phyloP scores from a whole-genome alignment of 2,113 vertebrate genomes.

The Salvelinus fontinalis region DNA sequence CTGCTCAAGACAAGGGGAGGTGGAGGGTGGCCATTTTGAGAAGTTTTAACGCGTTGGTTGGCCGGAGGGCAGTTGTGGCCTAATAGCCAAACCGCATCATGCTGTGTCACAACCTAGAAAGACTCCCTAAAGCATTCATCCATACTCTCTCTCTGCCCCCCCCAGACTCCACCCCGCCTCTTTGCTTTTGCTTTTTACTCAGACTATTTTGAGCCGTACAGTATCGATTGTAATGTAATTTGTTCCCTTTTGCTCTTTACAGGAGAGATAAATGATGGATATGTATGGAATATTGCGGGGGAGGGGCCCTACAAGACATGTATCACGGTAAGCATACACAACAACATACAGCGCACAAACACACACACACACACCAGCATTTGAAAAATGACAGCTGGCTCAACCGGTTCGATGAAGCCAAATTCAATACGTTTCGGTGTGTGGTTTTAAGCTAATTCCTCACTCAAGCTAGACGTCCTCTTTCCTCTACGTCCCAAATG shows the following conservation, averaged over 20 bases:
- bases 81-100: conserved; percentile 10
- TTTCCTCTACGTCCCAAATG: too few relatives aligned
- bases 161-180: neutral
- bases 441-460: too few relatives aligned
- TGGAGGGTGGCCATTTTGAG: neutral
- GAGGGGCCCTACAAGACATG: neutral
- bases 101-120: conserved; percentile 34
- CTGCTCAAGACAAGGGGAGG: neutral
- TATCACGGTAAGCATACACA: neutral
- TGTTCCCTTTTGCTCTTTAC: neutral
- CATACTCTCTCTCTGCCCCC: neutral
- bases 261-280: neutral
- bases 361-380: neutral
- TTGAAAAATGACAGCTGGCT: too few relatives aligned
- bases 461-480: too few relatives aligned
- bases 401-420: too few relatives aligned
- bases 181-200: neutral
- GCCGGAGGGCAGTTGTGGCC: neutral
- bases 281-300: neutral
- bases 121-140: conserved; percentile 1
- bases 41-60: neutral
- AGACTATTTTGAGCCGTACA: too few relatives aligned
- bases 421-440: too few relatives aligned
- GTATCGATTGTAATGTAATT: too few relatives aligned
- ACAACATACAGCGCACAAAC: neutral